Percentiles rank a stretch among this genome's conserved stretches.
phyloP scores from a whole-genome alignment of 2,888 invertebrate genomes.

The Incurvaria masculella region DNA sequence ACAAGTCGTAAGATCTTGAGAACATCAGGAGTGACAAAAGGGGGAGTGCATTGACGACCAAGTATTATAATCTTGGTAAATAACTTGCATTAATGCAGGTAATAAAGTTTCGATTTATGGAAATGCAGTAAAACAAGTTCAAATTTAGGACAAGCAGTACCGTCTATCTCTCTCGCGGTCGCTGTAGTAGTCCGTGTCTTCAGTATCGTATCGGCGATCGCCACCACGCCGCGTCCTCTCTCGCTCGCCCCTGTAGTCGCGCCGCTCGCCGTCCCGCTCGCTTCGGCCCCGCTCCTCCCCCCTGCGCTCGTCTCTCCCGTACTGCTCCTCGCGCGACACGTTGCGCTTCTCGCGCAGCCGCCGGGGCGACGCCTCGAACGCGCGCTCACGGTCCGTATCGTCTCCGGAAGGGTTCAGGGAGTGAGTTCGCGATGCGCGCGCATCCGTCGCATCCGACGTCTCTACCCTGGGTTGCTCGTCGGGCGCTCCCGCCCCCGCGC shows the following conservation, averaged over 20 bases:
- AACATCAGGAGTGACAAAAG: conserved; percentile 3
- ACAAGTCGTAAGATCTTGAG: too few relatives aligned
- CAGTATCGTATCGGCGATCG: conserved; percentile 58
- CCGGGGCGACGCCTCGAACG: conserved; percentile 35
- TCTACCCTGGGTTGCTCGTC: conserved; percentile 32
- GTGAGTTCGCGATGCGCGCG: conserved; percentile 29
- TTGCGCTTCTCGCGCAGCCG: conserved; percentile 35
- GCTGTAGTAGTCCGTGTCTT: conserved; percentile 67
- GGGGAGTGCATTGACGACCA: neutral
- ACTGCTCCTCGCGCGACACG: conserved; percentile 23
- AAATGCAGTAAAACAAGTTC: conserved; percentile 2
- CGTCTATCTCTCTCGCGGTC: conserved; percentile 59
- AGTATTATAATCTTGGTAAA: neutral
- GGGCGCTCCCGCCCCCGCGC: conserved; percentile 32
- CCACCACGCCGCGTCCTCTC: conserved; percentile 24
- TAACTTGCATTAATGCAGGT: too few relatives aligned
- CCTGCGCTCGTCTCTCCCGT: conserved; percentile 26
- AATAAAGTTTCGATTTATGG: too few relatives aligned
- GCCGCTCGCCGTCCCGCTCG: conserved; percentile 21
- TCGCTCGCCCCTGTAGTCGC: conserved; percentile 16
- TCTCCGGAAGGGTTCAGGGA: conserved; percentile 41
- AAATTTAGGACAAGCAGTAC: too few relatives aligned
- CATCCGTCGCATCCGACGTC: conserved; percentile 31
- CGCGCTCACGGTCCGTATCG: conserved; percentile 42
- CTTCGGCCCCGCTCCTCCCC: conserved; percentile 4